Base-by-base conservation (phyloP, 2,888 invertebrate genomes). In the Drosophila ustulata region DNA sequence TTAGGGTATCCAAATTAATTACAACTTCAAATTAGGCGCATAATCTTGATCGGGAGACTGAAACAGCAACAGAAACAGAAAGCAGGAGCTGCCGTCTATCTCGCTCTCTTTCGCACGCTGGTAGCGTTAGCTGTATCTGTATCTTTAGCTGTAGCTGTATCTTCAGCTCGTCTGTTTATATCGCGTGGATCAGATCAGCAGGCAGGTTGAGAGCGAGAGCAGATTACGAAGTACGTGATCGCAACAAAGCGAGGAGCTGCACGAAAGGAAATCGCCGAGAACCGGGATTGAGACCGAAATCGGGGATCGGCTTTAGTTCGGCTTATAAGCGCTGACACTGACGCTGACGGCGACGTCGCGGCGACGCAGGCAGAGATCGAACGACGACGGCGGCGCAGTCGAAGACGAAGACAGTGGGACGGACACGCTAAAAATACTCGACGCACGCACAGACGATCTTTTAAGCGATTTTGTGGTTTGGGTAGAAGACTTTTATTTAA, bases 1-100 rank as follows among this genome's bases (percentile, higher is more conserved):
- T 88, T 86, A 82, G 83, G 90, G 84, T 91, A 90, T 87, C 89
- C 89, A 85, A 90, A 90, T 90, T 91, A 90, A 90, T 90, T 91
- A 90, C 85, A 82, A 79, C 89, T 89, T 87, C 81, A 91, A 90
- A 91, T 90, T 91, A 91, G 90, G 86, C 80, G 68, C 77, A 75
- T 84, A 83, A 90, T 90, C 90, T 91, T 87, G 90, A 90, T 90
- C 68, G 69, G 68, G 37, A 78, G 62, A 53, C 47, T 18, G 18
- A 2, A 18, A 18, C 18, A 18, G 18, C 18, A 18, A 18, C 34
- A 52, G 57, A 25, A 34, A n/a, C 11, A 47, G 50, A 67, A 62
- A 66, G 65, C 79, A 78, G 73, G 73, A 81, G 39, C 37, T 37
- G 37, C 37, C 2, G 37, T 37, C 7, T 53, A 64, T 64, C 26